These are phyloP conservation scores for Acanthurus tractus DNA, from an alignment of 2,797 vertebrate species.

Conservation along the genomic window DNA sequence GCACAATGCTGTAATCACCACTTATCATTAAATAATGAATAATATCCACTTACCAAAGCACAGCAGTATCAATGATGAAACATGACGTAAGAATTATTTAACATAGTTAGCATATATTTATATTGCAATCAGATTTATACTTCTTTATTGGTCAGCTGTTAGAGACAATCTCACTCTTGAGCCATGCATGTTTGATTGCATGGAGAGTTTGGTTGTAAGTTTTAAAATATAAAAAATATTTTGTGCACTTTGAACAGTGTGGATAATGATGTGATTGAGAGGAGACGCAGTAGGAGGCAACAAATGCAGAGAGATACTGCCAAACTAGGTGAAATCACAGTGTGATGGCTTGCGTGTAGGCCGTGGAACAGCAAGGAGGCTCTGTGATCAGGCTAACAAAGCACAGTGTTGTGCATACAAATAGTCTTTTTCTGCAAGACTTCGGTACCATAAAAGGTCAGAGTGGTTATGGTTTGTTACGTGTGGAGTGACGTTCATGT, in stretches of 20 bases:
- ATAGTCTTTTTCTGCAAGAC: conserved; percentile 21
- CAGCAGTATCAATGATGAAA: conserved; percentile 20
- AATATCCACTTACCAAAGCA: conserved; percentile 40
- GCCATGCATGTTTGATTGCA: conserved; percentile 7
- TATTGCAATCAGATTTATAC: not conserved
- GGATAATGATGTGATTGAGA: conserved; percentile 23
- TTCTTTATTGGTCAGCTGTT: not conserved
- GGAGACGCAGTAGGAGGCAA: conserved; percentile 32
- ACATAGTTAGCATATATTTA: no score
- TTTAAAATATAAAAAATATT: conserved; percentile 32
- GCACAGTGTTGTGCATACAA: conserved; percentile 41
- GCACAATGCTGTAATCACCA: conserved; percentile 19
- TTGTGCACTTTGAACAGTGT: not conserved
- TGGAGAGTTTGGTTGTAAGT: conserved; percentile 6
- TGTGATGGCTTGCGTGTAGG: conserved; percentile 46
- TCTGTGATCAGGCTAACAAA: conserved; percentile 37
- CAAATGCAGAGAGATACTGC: conserved; percentile 16
- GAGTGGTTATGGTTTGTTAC: conserved; percentile 29
- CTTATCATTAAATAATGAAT: conserved; percentile 39
- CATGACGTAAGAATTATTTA: no score
- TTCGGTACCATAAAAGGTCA: conserved; percentile 46
- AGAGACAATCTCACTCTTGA: not conserved
- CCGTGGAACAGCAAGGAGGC: conserved; percentile 43
- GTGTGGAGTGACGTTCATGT: conserved; percentile 19
- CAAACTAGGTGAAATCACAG: conserved; percentile 74